Percentiles rank a stretch among this genome's conserved stretches.
Evolutionary conservation across 2,888 invertebrate species (phyloP).

Genomic region (Xylophagus ater): DNA sequence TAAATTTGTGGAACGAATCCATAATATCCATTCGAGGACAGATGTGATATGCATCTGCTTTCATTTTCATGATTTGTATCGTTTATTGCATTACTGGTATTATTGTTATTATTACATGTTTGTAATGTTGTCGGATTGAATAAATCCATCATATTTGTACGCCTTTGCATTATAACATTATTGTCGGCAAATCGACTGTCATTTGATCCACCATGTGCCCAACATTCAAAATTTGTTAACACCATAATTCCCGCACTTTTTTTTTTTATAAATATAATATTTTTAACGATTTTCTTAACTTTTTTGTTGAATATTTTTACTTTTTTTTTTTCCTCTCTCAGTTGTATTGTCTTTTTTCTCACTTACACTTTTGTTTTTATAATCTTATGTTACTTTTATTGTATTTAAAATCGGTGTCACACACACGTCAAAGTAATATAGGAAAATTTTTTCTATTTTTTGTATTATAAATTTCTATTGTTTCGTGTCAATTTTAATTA

Average conservation of each 20-base stretch:
- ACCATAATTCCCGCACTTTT: no score
- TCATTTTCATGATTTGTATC: background rate
- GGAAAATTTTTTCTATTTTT: no score
- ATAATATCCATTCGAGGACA: constrained; percentile 32
- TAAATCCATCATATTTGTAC: constrained; percentile 22
- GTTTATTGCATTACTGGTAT: background rate
- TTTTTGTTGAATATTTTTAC: no score
- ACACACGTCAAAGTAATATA: no score
- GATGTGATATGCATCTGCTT: constrained; percentile 24
- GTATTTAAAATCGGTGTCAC: no score
- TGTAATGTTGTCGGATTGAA: constrained; percentile 27
- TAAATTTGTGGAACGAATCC: constrained; percentile 25
- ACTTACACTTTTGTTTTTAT: no score
- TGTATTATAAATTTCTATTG: no score
- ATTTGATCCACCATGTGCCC: constrained; percentile 29
- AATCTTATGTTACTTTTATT: no score
- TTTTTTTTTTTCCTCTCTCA: background rate
- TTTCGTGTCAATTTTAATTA: no score
- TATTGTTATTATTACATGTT: background rate
- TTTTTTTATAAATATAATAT: no score
- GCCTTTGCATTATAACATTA: constrained; percentile 8
- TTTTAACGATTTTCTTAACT: no score
- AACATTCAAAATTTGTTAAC: constrained; percentile 34
- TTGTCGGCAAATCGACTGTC: background rate
- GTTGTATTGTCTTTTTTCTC: no score